Evolutionary conservation across 2,113 vertebrate genomes (phyloP).

Genomic region (Ptyas mucosa): DNA sequence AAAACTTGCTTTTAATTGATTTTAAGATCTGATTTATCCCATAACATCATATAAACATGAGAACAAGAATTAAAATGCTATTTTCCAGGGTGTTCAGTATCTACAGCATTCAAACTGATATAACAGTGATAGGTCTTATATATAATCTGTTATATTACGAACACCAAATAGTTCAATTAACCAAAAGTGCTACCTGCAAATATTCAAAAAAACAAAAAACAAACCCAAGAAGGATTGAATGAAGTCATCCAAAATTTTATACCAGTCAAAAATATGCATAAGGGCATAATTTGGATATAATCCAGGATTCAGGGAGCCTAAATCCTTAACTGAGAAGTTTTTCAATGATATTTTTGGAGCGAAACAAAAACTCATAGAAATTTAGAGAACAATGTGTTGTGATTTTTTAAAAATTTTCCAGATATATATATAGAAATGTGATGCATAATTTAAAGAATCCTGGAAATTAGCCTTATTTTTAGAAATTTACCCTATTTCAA

Average conservation of each 20-base stretch:
- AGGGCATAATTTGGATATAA: background rate
- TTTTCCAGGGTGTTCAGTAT: background rate
- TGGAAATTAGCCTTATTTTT: background rate
- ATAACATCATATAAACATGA: background rate
- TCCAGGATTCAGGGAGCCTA: background rate
- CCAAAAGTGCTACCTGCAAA: background rate
- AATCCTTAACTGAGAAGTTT: background rate
- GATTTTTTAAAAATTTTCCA: background rate
- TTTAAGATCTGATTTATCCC: background rate
- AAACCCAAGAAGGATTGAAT: background rate
- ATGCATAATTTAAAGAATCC: background rate
- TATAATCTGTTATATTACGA: background rate
- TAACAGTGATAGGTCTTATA: background rate
- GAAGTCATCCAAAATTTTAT: background rate
- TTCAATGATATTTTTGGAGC: background rate
- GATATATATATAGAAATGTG: background rate
- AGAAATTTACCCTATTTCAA: background rate
- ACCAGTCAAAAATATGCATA: background rate
- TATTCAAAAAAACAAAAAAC: background rate
- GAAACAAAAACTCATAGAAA: background rate
- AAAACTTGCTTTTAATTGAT: background rate
- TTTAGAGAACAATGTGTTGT: background rate
- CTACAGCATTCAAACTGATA: background rate
- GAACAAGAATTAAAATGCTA: background rate
- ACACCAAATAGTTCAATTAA: background rate